phyloP scores from a whole-genome alignment of 2,797 vertebrate genomes.

The Pachyuromys duprasi region DNA sequence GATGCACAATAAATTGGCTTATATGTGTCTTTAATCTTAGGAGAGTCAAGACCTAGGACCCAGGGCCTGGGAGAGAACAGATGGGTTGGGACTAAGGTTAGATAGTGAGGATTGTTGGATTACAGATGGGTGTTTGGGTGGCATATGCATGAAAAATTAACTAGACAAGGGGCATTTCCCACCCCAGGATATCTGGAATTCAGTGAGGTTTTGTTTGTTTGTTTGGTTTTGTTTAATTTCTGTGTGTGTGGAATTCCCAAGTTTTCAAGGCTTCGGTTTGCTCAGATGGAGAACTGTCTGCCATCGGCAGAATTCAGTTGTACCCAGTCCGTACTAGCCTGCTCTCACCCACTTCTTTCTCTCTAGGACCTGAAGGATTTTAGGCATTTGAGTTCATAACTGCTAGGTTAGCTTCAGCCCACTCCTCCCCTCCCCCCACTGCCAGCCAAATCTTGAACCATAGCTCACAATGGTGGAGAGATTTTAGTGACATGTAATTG shows the following conservation, averaged over 20 bases:
- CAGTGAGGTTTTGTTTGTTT: neutral
- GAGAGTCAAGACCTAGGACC: neutral
- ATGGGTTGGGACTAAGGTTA: neutral
- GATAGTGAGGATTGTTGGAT: neutral
- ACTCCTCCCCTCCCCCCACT: neutral
- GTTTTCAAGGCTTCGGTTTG: neutral
- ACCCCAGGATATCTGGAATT: neutral
- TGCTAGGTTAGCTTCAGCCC: neutral
- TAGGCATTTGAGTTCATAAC: neutral
- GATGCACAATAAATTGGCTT: neutral
- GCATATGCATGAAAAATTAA: neutral
- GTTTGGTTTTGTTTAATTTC: too few relatives aligned
- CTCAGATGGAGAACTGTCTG: neutral
- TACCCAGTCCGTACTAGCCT: neutral
- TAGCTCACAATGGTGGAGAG: neutral
- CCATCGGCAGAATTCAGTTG: too few relatives aligned
- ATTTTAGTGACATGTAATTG: neutral
- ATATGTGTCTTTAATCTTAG: neutral
- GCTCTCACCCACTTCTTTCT: neutral
- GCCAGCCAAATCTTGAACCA: neutral
- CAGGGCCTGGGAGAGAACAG: neutral
- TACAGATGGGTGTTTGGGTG: neutral
- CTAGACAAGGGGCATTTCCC: neutral
- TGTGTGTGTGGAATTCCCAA: neutral
- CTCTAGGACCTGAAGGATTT: neutral